A percentile compares a stretch with the other conserved stretches of the same genome.
phyloP scores from a whole-genome alignment of 2,888 invertebrate genomes.

The Xanthorhoe spadicearia region DNA sequence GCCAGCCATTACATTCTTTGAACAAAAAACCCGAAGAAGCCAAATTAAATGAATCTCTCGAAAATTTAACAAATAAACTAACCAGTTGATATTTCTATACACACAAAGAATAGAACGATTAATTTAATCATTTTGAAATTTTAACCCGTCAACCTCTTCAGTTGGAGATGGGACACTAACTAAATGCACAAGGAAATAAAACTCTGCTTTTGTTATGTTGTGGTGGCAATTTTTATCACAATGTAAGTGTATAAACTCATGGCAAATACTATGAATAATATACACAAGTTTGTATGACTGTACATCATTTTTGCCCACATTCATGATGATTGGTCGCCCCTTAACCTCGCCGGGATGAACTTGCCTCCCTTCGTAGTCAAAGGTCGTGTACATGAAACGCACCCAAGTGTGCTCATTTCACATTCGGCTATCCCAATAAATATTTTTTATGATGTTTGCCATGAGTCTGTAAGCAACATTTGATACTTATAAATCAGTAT shows the following conservation, averaged over 20 bases:
- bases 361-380: background rate
- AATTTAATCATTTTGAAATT: constrained; percentile 34
- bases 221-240: constrained; percentile 56
- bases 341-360: background rate
- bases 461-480: constrained; percentile 10
- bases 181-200: constrained; percentile 9
- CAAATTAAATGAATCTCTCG: too few relatives aligned
- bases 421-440: background rate
- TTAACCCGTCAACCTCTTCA: constrained; percentile 16
- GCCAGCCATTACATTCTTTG: too few relatives aligned
- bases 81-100: constrained; percentile 36
- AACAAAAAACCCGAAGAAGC: too few relatives aligned
- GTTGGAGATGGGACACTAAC: constrained; percentile 19
- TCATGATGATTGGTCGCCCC: background rate
- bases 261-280: background rate
- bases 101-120: constrained; percentile 24
- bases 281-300: background rate
- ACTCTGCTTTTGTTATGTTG: constrained; percentile 21
- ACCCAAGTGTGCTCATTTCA: background rate
- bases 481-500: constrained; percentile 64
- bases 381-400: background rate
- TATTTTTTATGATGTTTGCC: background rate
- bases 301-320: background rate
- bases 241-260: constrained; percentile 9
- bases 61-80: constrained; percentile 7